Evolutionary conservation across 2,113 vertebrate genomes (phyloP).

Genomic region (Theristicus caerulescens): DNA sequence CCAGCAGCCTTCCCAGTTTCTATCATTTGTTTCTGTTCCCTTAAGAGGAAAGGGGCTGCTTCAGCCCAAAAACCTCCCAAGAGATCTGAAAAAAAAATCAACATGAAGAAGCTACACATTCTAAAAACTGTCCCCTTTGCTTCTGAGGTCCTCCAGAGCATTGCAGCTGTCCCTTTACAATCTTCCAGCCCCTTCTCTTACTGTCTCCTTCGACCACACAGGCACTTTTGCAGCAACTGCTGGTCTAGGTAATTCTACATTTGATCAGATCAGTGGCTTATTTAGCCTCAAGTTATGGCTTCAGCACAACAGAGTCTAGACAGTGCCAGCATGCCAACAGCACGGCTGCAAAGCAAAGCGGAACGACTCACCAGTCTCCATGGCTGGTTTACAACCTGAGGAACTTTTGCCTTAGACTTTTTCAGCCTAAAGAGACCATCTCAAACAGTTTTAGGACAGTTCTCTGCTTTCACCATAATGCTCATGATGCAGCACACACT

Average conservation of each 20-base stretch:
- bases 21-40: background rate
- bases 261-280: background rate
- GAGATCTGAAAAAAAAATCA: background rate
- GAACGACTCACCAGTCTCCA: background rate
- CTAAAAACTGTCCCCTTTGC: background rate
- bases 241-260: background rate
- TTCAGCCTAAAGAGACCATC: background rate
- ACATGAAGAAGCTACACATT: background rate
- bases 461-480: background rate
- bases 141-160: background rate
- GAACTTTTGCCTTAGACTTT: background rate
- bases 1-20: background rate
- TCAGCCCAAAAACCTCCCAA: background rate
- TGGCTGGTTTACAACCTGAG: background rate
- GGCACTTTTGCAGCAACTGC: background rate
- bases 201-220: background rate
- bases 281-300: background rate
- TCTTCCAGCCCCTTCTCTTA: background rate
- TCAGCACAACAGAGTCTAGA: background rate
- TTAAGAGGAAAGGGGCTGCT: background rate
- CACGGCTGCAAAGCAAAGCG: background rate
- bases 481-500: accelerated
- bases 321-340: background rate
- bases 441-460: background rate
- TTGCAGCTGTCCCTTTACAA: background rate